Conservation (phyloP, 2,888 invertebrate species). For the Eilema depressum region DNA sequence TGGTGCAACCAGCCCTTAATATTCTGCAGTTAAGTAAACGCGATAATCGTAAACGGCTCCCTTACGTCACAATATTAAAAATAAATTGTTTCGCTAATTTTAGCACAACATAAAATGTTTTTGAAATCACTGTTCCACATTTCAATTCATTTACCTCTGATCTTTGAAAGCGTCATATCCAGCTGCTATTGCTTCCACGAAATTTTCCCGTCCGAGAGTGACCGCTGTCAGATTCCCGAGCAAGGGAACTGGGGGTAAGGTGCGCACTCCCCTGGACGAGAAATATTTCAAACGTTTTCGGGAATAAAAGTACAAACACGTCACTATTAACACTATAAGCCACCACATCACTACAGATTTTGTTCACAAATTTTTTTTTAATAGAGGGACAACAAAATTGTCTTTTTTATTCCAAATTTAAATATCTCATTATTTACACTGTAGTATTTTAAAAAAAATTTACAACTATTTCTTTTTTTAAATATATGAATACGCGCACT, state of each 20-base stretch:
- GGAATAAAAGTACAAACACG: constrained; percentile 63
- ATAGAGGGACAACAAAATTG: not conserved
- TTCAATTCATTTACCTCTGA: constrained; percentile 59
- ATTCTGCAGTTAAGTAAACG: not conserved
- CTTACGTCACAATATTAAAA: constrained; percentile 27
- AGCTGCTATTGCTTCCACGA: constrained; percentile 68
- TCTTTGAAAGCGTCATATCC: constrained; percentile 69
- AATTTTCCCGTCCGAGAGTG: constrained; percentile 69
- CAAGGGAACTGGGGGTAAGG: constrained; percentile 65
- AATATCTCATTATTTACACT: constrained; percentile 7
- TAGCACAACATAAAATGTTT: constrained; percentile 1
- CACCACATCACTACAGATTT: constrained; percentile 55
- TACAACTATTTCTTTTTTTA: not conserved
- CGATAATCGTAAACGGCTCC: not conserved
- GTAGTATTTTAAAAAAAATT: not conserved
- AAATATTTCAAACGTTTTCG: constrained; percentile 63
- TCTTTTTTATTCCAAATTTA: not conserved
- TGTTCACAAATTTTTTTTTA: not conserved
- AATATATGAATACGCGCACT: constrained; percentile 17
- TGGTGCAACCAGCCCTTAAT: too few relatives aligned
- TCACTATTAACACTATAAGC: constrained; percentile 58
- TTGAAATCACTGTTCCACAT: not conserved
- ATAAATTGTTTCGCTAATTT: not conserved
- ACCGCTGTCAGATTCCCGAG: constrained; percentile 72
- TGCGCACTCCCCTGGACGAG: constrained; percentile 64